Percentiles rank a stretch among this genome's conserved stretches.
These are phyloP conservation scores for Calyptomena viridis DNA, from an alignment of 2,113 vertebrate species.

Conservation along the genomic window DNA sequence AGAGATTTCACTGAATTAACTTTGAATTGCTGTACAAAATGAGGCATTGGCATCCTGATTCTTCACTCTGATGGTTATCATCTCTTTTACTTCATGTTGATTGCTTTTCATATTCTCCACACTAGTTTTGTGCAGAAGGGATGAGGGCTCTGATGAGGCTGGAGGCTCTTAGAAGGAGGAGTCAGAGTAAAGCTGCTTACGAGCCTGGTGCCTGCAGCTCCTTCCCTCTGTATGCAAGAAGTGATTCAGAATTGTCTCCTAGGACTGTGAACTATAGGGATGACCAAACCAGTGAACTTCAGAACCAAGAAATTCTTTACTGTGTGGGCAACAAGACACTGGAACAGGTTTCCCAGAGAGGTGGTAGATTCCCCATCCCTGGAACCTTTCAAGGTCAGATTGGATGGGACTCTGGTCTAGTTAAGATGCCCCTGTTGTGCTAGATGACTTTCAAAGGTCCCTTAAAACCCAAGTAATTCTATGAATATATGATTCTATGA, in stretches of 20 bases:
- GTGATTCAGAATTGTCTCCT: background rate
- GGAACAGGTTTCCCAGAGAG: background rate
- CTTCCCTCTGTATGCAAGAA: background rate
- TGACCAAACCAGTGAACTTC: background rate
- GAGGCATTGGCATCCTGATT: background rate
- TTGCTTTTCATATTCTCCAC: background rate
- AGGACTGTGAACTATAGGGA: background rate
- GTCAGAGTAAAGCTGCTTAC: background rate
- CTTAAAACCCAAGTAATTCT: background rate
- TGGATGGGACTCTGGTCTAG: background rate
- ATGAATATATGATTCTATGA: background rate
- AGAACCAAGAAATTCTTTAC: background rate
- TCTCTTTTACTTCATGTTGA: background rate
- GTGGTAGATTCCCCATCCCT: background rate
- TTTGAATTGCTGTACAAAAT: background rate
- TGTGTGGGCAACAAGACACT: background rate
- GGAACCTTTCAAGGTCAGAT: background rate
- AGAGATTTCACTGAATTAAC: background rate
- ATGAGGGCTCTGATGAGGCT: rapidly evolving
- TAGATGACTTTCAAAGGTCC: background rate
- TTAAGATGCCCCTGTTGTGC: background rate
- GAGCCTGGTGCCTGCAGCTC: background rate
- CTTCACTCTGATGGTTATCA: background rate
- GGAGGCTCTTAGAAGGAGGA: background rate
- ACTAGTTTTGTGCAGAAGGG: background rate